A percentile compares a stretch with the other conserved stretches of the same genome.
Evolutionary conservation across 2,888 invertebrate genomes (phyloP).

Genomic region (Synanthedon tipuliformis): DNA sequence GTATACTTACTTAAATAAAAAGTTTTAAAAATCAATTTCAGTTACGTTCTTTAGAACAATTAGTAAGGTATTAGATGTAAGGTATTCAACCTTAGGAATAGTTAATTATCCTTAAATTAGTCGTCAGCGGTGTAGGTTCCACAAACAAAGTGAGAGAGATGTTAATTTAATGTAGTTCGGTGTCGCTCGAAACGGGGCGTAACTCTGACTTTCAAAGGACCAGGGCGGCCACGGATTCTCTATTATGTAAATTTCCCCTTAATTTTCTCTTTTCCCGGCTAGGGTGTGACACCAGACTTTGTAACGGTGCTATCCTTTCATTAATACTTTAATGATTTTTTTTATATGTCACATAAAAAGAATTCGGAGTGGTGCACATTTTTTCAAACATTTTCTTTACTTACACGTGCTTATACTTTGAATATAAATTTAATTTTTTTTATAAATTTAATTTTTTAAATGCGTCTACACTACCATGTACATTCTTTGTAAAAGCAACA

Average conservation of each 20-base stretch:
- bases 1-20: too few relatives aligned
- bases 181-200: slow-evolving; percentile 52
- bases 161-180: slow-evolving; percentile 64
- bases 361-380: too few relatives aligned
- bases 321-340: slow-evolving; percentile 37
- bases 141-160: slow-evolving; percentile 61
- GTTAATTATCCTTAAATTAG: slow-evolving; percentile 46
- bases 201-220: slow-evolving; percentile 60
- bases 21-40: too few relatives aligned
- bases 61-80: too few relatives aligned
- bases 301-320: slow-evolving; percentile 53
- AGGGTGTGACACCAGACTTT: slow-evolving; percentile 54
- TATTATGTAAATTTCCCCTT: slow-evolving; percentile 67
- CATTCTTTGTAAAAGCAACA: too few relatives aligned
- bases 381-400: too few relatives aligned
- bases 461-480: too few relatives aligned
- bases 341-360: too few relatives aligned
- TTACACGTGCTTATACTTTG: too few relatives aligned
- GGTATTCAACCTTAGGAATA: slow-evolving; percentile 12
- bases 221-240: slow-evolving; percentile 62
- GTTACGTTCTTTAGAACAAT: too few relatives aligned
- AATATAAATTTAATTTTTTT: too few relatives aligned
- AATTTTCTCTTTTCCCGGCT: slow-evolving; percentile 62
- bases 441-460: too few relatives aligned
- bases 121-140: slow-evolving; percentile 35